Evolutionary conservation across 1,140 invertebrate species (phyloP), one percentile per base, ranked within the genome.

Genomic region (Ceratina calcarata): DNA sequence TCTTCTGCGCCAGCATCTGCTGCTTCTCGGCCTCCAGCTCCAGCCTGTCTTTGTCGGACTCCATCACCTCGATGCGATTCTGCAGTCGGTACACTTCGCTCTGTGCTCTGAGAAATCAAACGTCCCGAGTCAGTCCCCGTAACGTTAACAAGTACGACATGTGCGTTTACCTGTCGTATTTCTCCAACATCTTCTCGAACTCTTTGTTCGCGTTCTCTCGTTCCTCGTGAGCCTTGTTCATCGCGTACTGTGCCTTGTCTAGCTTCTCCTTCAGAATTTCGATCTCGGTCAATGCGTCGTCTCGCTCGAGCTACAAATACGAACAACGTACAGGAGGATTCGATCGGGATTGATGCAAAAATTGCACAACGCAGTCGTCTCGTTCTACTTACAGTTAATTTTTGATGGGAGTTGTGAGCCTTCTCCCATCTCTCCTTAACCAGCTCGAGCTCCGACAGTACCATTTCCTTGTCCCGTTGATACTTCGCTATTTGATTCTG

Each of bases 131-230:
- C 16, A 60, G 18, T 60, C 18, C 37, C 12, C 8, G 15, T 8
- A 10, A 22, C 2, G 37, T 62, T 1, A 16, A 12, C 3, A 22
- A 15, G 22, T 20, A 22, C 3, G 0, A 10, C 10, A 0, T 12
- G 22, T 16, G 3, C 6, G 73, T 81, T 91, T 94, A 97, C 96
- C 97, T 96, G 93, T 98, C 98, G 91, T 98, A 97, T 94, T 98
- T 98, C 93, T 98, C 98, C 84, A 98, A 93, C 92, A 98, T 95
- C 93, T 98, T 97, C 88, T 98, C 97, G 89, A 97, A 96, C 93
- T 99, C 98, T 92, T 97, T 97, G 93, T 97, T 96, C 55, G 96
- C 95, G 67, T 94, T 95, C 87, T 98, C 98, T 86, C 97, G 96
- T 86, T 98, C 98, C 87, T 98, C 97, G 76, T 97, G 94, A 0